A percentile compares a stretch with the other conserved stretches of the same genome.
Evolutionary conservation across 1,140 invertebrate genomes (phyloP).

Genomic region (Macrosteles quadrilineatus): DNA sequence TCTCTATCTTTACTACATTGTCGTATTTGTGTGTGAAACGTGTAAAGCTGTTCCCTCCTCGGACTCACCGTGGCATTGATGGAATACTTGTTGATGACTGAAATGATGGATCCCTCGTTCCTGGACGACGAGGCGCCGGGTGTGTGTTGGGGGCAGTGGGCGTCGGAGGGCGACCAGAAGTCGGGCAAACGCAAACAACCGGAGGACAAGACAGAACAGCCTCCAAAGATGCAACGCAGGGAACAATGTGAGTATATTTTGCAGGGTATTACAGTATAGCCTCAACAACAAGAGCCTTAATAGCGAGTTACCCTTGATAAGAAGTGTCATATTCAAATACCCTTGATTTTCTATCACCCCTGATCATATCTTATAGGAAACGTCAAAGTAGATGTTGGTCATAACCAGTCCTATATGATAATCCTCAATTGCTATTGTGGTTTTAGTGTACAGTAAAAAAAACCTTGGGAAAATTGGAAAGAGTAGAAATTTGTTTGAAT

Average conservation of each 20-base stretch:
- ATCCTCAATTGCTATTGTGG: too few species aligned
- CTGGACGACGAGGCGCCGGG: constrained; percentile 25
- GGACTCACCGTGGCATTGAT: constrained; percentile 18
- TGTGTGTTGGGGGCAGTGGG: constrained; percentile 32
- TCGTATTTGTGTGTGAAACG: neutral
- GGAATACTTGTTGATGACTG: constrained; percentile 31
- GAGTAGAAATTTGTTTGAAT: too few species aligned
- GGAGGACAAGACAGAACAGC: constrained; percentile 14
- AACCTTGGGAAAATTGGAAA: too few species aligned
- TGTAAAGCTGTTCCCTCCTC: neutral
- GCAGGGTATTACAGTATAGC: too few species aligned
- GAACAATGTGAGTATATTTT: constrained; percentile 16
- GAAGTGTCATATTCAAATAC: too few species aligned
- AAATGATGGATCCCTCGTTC: constrained; percentile 30
- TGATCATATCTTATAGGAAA: too few species aligned
- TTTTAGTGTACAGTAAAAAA: too few species aligned
- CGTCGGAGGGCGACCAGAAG: neutral
- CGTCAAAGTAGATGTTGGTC: too few species aligned
- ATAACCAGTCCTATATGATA: too few species aligned
- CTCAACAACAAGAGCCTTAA: too few species aligned
- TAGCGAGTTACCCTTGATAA: too few species aligned
- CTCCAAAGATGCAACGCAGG: constrained; percentile 3
- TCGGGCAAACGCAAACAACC: neutral
- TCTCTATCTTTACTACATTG: neutral
- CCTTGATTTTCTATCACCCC: too few species aligned